phyloP scores from a whole-genome alignment of 1,140 invertebrate genomes.

The Elymnias hypermnestra region DNA sequence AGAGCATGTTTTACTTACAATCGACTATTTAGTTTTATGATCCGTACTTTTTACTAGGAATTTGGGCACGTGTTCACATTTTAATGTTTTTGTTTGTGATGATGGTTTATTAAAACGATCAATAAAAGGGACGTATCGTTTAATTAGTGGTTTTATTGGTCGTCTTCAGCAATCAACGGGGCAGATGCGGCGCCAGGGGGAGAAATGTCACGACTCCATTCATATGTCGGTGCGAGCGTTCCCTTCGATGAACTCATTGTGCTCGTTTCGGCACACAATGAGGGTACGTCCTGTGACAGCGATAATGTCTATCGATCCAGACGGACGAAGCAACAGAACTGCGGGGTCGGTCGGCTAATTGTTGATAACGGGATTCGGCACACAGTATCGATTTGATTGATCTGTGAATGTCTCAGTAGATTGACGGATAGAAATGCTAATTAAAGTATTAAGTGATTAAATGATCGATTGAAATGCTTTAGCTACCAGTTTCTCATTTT shows the following conservation, averaged over 20 bases:
- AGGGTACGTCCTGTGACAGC: slow-evolving; percentile 20
- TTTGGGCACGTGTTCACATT: too few relatives aligned
- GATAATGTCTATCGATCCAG: slow-evolving; percentile 28
- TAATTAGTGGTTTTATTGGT: slow-evolving; percentile 40
- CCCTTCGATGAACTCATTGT: slow-evolving; percentile 40
- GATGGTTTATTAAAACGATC: slow-evolving; percentile 14
- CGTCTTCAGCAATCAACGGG: slow-evolving; percentile 28
- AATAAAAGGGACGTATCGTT: slow-evolving; percentile 23
- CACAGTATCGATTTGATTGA: too few relatives aligned
- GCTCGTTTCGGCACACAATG: slow-evolving; percentile 25
- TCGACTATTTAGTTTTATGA: too few relatives aligned
- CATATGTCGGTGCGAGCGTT: slow-evolving; percentile 28
- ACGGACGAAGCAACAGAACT: slow-evolving; percentile 25
- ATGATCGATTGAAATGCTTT: too few relatives aligned
- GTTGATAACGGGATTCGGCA: slow-evolving; percentile 19
- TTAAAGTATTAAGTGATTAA: too few relatives aligned
- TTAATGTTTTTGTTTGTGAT: too few relatives aligned
- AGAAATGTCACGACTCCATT: slow-evolving; percentile 49
- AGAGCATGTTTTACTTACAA: too few relatives aligned
- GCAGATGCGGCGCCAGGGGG: slow-evolving; percentile 48
- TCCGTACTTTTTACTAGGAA: too few relatives aligned
- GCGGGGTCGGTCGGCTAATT: slow-evolving; percentile 21
- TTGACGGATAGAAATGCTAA: too few relatives aligned
- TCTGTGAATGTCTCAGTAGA: too few relatives aligned
- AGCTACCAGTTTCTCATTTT: too few relatives aligned